phyloP scores from a whole-genome alignment of 2,113 vertebrate species.

The Aix galericulata region DNA sequence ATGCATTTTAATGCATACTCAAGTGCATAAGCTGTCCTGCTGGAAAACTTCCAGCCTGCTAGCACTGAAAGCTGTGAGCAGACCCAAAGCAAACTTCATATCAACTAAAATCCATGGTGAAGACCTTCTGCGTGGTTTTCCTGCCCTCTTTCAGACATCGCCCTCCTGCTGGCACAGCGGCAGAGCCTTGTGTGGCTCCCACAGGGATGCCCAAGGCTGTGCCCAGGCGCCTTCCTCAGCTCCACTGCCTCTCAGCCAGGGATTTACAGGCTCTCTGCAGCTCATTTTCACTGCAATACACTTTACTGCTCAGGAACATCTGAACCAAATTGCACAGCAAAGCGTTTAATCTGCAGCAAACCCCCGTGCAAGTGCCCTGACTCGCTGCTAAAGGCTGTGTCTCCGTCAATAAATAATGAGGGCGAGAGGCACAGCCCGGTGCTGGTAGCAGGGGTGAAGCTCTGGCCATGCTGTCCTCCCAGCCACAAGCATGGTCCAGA shows the following conservation, averaged over 20 bases:
- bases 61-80: neutral
- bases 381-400: neutral
- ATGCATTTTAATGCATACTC: neutral
- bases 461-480: neutral
- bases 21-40: neutral
- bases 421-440: neutral
- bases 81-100: neutral
- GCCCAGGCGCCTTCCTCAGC: too few relatives aligned
- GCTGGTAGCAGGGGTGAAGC: rapidly evolving
- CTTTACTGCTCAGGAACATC: rapidly evolving
- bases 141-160: neutral
- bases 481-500: rapidly evolving
- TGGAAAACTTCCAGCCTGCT: neutral
- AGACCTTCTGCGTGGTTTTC: neutral
- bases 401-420: neutral
- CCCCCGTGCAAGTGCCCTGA: neutral
- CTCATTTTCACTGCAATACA: neutral
- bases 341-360: neutral
- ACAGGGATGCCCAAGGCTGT: neutral
- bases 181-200: neutral
- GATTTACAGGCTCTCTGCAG: neutral
- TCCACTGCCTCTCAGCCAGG: neutral
- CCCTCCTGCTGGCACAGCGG: neutral
- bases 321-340: neutral
- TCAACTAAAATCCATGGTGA: neutral